Evolutionary conservation across 1,140 invertebrate species (phyloP), one percentile per base, ranked within the genome.

Genomic region (Caenorhabditis remanei): DNA sequence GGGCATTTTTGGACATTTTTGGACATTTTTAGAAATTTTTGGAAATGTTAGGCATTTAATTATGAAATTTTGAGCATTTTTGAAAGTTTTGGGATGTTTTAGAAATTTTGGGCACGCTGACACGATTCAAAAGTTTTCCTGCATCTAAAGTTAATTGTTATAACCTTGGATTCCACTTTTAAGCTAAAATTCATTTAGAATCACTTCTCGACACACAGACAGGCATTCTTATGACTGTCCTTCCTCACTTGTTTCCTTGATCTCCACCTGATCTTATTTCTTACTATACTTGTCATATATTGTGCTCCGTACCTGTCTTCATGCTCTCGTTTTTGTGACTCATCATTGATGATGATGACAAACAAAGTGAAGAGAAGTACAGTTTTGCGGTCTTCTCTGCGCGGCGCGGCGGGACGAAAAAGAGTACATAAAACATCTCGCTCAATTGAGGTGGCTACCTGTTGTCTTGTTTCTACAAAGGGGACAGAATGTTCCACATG

Each of bases 321-420:
- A 24, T 63, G 61, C 56, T 63, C 61, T 32, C 61, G 13, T 63
- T 24, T 40, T 63, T 58, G 6, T 63, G 61, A 63, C 61, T 63
- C 61, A 63, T 63, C 61, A n/a, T 21, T 3, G 16, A 61, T 61
- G 56, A 61, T 71, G 65, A 71, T 71, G 65, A 71, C 65, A 71
- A 71, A 71, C 65, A 71, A 71, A 11, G n/a, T 19, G 24, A 32
- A 9, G 16, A 43, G 7, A 24, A 65, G 61, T 65, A 65, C 61
- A 65, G 41, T 71, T 21, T 43, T 32, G 32, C 32, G 32, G 16
- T 46, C 65, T 71, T 46, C 65, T 71, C 6, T 19, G 40, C 65
- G 65, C 19, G 8, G 56, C 50, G 61, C 21, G 21, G n/a, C 16
- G 19, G 8, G 8, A 58, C 11, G 61, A 65, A 40, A 46, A 24